Conservation (phyloP, 1,140 invertebrate genomes). For the Apis dorsata region DNA sequence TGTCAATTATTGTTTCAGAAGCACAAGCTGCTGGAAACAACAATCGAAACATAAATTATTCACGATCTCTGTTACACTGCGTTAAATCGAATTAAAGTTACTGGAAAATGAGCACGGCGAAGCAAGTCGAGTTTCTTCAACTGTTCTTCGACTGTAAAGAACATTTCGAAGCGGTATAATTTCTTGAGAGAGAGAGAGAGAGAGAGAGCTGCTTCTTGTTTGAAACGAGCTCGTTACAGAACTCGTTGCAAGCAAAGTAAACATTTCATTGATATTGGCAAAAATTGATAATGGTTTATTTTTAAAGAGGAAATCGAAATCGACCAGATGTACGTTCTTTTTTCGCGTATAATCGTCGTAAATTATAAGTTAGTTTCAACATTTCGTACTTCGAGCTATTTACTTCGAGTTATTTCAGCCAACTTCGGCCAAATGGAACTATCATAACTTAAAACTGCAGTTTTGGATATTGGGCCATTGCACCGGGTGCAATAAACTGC, state of each 20-base stretch:
- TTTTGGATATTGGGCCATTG: conserved; percentile 7
- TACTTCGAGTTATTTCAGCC: neutral
- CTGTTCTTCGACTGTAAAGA: neutral
- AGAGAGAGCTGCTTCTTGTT: neutral
- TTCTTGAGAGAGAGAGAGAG: neutral
- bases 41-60: neutral
- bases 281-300: too few species aligned
- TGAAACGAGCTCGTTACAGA: neutral
- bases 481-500: conserved; percentile 29
- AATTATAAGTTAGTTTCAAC: neutral
- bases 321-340: too few species aligned
- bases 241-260: neutral
- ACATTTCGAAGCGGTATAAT: neutral
- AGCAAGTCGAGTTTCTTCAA: neutral
- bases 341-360: neutral
- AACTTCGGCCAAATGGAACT: neutral
- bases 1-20: neutral
- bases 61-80: neutral
- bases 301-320: too few species aligned
- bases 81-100: conserved; percentile 8
- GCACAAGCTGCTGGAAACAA: neutral
- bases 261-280: too few species aligned
- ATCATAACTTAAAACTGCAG: conserved; percentile 21
- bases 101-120: neutral
- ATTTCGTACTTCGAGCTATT: too few species aligned